Evolutionary conservation across 2,113 vertebrate genomes (phyloP).

Genomic region (Zapornia atra): DNA sequence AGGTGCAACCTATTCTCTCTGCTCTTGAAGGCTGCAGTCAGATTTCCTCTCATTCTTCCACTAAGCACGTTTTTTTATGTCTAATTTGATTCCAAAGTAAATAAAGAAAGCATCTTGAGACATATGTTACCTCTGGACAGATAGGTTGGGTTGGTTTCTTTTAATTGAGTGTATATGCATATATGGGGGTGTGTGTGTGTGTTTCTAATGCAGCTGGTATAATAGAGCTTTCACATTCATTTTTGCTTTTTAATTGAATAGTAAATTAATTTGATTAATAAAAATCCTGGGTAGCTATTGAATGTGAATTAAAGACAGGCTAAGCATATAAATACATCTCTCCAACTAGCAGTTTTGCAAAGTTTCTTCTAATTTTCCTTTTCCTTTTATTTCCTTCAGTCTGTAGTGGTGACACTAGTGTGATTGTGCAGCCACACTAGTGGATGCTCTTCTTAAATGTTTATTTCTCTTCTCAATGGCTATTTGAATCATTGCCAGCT

Average conservation of each 20-base stretch:
- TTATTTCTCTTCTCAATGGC: neutral
- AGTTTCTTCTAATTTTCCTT: neutral
- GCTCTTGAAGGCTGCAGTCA: neutral
- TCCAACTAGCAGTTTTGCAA: neutral
- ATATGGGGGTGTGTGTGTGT: too few species aligned
- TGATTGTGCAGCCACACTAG: too few species aligned
- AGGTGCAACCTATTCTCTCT: neutral
- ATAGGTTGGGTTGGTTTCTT: neutral
- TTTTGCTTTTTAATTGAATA: constrained; percentile 62
- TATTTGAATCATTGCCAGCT: neutral
- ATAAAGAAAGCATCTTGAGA: neutral
- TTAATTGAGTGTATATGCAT: neutral
- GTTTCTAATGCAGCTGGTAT: neutral
- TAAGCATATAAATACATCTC: neutral
- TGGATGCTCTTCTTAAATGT: neutral
- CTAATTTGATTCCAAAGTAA: constrained; percentile 8
- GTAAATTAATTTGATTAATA: constrained; percentile 62
- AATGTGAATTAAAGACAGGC: neutral
- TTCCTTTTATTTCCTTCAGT: neutral
- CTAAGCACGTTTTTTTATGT: neutral
- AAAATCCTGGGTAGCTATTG: neutral
- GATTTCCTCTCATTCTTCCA: neutral
- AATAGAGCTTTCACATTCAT: constrained; percentile 30
- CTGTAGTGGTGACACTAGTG: neutral
- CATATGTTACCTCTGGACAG: neutral